Conservation (phyloP, 2,113 vertebrate species). For the Tapirus terrestris region DNA sequence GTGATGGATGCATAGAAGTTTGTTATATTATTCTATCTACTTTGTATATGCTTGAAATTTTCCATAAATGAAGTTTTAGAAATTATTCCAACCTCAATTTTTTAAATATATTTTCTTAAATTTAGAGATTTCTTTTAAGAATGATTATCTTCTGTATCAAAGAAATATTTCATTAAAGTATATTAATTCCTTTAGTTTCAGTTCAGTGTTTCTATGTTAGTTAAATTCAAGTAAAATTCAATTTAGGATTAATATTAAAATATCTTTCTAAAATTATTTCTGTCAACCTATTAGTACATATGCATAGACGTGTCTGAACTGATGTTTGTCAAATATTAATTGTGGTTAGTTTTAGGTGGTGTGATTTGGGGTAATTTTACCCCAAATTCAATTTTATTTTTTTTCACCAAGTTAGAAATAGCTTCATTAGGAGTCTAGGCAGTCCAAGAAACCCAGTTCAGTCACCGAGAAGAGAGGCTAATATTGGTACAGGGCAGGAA, state of each 20-base stretch:
- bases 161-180: neutral
- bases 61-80: neutral
- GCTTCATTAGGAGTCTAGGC: conserved; percentile 82
- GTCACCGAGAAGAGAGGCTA: conserved; percentile 55
- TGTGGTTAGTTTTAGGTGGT: neutral
- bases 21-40: neutral
- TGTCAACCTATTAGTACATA: neutral
- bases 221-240: conserved; percentile 40
- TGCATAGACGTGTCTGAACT: neutral
- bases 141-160: conserved; percentile 14
- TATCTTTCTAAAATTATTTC: conserved; percentile 7
- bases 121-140: conserved; percentile 40
- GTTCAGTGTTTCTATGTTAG: neutral
- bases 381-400: neutral
- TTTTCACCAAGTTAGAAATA: conserved; percentile 58
- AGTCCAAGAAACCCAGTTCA: neutral
- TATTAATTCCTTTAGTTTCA: conserved; percentile 21
- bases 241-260: conserved; percentile 13
- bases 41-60: neutral
- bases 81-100: neutral
- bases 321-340: neutral
- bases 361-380: neutral
- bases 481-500: conserved; percentile 54
- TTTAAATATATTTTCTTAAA: conserved; percentile 24
- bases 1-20: neutral